A percentile compares a stretch with the other conserved stretches of the same genome.
Conservation (phyloP, 2,113 vertebrate species). For the Melanocharis versteri region DNA sequence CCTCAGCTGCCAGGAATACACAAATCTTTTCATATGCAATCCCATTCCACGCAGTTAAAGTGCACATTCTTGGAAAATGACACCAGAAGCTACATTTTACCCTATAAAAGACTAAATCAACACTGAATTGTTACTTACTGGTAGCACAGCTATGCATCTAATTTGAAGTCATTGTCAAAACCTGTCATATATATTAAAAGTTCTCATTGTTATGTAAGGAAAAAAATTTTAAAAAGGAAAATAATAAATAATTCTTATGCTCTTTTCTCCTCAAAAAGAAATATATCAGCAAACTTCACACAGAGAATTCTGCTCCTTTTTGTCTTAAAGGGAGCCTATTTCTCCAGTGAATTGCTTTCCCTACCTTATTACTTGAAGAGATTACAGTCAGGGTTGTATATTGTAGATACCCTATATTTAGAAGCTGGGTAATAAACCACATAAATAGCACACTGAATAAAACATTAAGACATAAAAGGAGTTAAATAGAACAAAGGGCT, state of each 20-base stretch:
- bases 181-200: background rate
- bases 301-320: background rate
- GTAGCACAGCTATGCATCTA: background rate
- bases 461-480: constrained; percentile 62
- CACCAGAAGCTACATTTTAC: background rate
- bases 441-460: constrained; percentile 65
- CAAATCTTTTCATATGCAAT: background rate
- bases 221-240: background rate
- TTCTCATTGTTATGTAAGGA: background rate
- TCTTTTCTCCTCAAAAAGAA: background rate
- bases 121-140: background rate
- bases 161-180: background rate
- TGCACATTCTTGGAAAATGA: background rate
- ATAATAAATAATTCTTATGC: background rate
- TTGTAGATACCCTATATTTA: constrained; percentile 28
- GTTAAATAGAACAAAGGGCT: constrained; percentile 29
- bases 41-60: background rate
- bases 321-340: background rate
- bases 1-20: background rate
- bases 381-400: constrained; percentile 6
- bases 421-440: constrained; percentile 25
- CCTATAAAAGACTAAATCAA: background rate
- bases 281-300: background rate
- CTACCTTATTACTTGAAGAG: background rate
- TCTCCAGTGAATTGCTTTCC: background rate